Percentiles rank a stretch among this genome's conserved stretches.
Conservation (phyloP, 2,797 vertebrate species). For the Parotocinclus haroldoi region DNA sequence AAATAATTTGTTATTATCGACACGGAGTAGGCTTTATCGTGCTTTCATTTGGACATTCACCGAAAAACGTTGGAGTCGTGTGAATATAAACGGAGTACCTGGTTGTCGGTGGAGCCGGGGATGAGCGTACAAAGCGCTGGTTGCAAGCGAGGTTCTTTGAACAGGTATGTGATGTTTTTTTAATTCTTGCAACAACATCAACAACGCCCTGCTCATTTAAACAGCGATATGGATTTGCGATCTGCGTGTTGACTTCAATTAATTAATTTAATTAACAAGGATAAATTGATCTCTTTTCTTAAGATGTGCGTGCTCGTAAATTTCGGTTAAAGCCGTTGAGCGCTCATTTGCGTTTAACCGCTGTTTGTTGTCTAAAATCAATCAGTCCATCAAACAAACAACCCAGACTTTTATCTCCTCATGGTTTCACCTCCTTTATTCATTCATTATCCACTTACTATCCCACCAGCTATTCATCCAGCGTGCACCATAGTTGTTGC, state of each 20-base stretch:
- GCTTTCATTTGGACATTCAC: no score
- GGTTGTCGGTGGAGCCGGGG: slow-evolving; percentile 1
- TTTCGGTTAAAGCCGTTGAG: slow-evolving; percentile 17
- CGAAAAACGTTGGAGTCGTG: not conserved
- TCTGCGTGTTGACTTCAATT: not conserved
- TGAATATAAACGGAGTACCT: not conserved
- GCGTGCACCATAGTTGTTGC: not conserved
- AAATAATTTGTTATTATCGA: not conserved
- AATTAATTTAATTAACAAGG: no score
- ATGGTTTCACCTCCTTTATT: slow-evolving; percentile 8
- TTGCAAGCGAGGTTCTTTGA: not conserved
- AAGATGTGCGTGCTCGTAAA: not conserved
- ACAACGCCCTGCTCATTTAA: not conserved
- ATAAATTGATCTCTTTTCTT: not conserved
- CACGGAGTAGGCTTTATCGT: not conserved
- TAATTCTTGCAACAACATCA: not conserved
- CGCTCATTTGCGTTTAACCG: not conserved
- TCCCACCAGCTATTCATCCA: not conserved
- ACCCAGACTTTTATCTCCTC: no score
- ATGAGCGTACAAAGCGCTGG: slow-evolving; percentile 18
- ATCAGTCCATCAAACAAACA: not conserved
- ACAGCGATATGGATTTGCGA: not conserved
- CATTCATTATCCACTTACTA: not conserved
- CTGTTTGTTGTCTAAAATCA: not conserved
- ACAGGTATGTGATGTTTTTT: slow-evolving; percentile 10